These are phyloP conservation scores for Hypsibius dujardini DNA, from an alignment of 1,140 invertebrate genomes.

Conservation along the genomic window DNA sequence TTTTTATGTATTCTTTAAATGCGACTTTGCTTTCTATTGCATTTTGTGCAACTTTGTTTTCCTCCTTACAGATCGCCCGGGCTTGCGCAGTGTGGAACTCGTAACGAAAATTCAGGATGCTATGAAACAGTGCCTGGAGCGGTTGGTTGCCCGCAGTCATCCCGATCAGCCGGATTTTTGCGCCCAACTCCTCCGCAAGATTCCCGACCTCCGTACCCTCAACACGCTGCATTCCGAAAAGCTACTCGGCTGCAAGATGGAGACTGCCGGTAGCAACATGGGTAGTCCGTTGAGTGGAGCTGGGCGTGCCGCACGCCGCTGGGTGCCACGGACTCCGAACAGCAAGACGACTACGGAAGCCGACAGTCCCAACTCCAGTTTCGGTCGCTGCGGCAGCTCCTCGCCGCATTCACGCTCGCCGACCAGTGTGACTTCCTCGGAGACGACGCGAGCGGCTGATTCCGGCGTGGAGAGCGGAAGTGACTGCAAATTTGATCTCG, in stretches of 20 bases:
- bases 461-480: constrained; percentile 13
- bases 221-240: constrained; percentile 93
- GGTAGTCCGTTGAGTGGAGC: constrained; percentile 6
- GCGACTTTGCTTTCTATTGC: no score
- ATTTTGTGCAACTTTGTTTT: constrained; percentile 16
- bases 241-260: constrained; percentile 69
- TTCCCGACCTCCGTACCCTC: constrained; percentile 77
- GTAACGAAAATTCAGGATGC: constrained; percentile 79
- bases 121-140: constrained; percentile 62
- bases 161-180: constrained; percentile 52
- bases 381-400: constrained; percentile 16
- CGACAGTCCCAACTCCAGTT: constrained; percentile 8
- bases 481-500: constrained; percentile 10
- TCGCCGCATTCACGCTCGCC: constrained; percentile 14
- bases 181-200: constrained; percentile 71
- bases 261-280: constrained; percentile 39
- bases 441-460: constrained; percentile 5
- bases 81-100: constrained; percentile 69
- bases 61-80: constrained; percentile 52
- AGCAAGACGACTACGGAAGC: constrained; percentile 19
- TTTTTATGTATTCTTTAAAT: no score
- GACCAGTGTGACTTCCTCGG: background rate
- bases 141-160: constrained; percentile 60
- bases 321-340: constrained; percentile 3
- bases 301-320: constrained; percentile 9